Evolutionary conservation across 2,888 invertebrate genomes (phyloP).

Genomic region (Hemistola chrysoprasaria): DNA sequence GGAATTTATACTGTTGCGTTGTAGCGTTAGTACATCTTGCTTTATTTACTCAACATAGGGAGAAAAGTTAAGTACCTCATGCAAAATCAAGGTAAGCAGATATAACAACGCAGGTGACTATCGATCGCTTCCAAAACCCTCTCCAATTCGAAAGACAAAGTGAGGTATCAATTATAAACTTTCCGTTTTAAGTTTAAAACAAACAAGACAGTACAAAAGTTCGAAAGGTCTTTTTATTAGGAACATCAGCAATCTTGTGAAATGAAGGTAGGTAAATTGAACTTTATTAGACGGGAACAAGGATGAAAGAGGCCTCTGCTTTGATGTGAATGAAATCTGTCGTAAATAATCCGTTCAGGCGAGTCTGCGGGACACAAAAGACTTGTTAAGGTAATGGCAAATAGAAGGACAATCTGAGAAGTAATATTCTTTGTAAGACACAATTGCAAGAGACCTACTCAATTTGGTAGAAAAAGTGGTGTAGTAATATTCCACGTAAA

Average conservation of each 20-base stretch:
- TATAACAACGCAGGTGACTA: conserved; percentile 24
- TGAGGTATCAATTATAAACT: conserved; percentile 62
- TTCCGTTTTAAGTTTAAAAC: conserved; percentile 51
- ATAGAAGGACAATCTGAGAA: conserved; percentile 23
- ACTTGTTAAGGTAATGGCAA: conserved; percentile 33
- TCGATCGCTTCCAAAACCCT: conserved; percentile 15
- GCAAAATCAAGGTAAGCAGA: conserved; percentile 8
- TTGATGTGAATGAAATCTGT: conserved; percentile 44
- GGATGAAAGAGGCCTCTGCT: conserved; percentile 33
- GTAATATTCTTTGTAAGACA: conserved; percentile 13
- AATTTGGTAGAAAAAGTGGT: no score
- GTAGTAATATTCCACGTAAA: no score
- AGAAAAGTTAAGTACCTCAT: no score
- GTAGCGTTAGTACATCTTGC: no score
- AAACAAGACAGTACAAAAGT: conserved; percentile 57
- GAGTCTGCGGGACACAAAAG: conserved; percentile 31
- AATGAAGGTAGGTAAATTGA: conserved; percentile 42
- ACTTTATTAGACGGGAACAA: conserved; percentile 42
- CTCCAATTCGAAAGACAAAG: conserved; percentile 37
- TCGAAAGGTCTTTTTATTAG: conserved; percentile 58
- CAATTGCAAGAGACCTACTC: no score
- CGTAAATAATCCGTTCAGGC: conserved; percentile 39
- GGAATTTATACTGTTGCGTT: no score
- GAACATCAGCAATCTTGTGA: conserved; percentile 46
- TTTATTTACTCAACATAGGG: no score